Percentiles rank a stretch among this genome's conserved stretches.
phyloP scores from a whole-genome alignment of 2,888 invertebrate species.

The Dynastes maya region DNA sequence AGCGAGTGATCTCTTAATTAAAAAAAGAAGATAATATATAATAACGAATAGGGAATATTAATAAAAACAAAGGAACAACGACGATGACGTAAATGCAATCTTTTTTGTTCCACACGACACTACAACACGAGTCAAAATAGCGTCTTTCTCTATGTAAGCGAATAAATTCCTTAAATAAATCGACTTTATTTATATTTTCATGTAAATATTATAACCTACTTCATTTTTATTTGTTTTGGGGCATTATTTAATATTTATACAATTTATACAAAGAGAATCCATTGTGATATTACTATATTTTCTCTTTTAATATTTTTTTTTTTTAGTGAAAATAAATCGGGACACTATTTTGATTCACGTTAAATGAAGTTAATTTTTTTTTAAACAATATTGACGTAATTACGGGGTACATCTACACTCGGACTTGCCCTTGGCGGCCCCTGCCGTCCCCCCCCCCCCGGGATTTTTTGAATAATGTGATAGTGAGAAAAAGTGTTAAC shows the following conservation, averaged over 20 bases:
- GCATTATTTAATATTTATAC: slow-evolving; percentile 15
- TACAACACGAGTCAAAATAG: slow-evolving; percentile 8
- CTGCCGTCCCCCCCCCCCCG: neutral
- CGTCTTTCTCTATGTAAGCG: neutral
- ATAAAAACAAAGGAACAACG: slow-evolving; percentile 21
- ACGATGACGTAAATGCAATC: slow-evolving; percentile 21
- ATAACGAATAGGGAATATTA: neutral
- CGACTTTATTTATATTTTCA: neutral
- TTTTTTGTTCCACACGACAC: neutral
- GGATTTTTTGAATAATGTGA: slow-evolving; percentile 58
- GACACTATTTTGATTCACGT: slow-evolving; percentile 8
- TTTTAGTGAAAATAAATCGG: neutral
- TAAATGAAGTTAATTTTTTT: neutral
- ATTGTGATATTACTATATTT: slow-evolving; percentile 17
- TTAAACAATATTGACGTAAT: slow-evolving; percentile 2
- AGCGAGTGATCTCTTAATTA: slow-evolving; percentile 43
- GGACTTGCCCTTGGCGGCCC: neutral
- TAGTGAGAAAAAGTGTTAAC: slow-evolving; percentile 64
- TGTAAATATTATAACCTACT: neutral
- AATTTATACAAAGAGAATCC: neutral
- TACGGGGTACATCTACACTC: neutral
- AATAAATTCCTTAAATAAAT: slow-evolving; percentile 8
- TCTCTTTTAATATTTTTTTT: neutral
- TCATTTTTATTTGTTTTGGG: slow-evolving; percentile 5
- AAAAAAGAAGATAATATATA: neutral